Percentiles rank a stretch among this genome's conserved stretches.
phyloP scores from a whole-genome alignment of 2,797 vertebrate species.

The Fistularia tabacaria region DNA sequence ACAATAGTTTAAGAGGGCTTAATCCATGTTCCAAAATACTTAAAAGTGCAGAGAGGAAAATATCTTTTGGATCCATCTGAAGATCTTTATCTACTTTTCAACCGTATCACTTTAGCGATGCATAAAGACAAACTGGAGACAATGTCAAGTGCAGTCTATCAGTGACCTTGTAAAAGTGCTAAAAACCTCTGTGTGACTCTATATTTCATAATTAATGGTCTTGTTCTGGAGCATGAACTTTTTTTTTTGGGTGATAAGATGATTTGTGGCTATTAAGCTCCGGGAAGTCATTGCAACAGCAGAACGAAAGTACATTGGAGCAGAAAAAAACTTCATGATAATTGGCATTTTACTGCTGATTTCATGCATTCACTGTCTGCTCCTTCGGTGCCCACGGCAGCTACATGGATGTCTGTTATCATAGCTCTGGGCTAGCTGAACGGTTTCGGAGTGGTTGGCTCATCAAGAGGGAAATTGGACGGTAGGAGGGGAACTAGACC shows the following conservation, averaged over 20 bases:
- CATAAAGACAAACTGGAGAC: no score
- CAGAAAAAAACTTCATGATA: slow-evolving; percentile 33
- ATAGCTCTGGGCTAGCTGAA: slow-evolving; percentile 9
- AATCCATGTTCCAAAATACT: background rate
- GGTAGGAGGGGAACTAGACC: slow-evolving; percentile 8
- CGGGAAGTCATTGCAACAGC: slow-evolving; percentile 11
- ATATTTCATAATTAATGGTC: slow-evolving; percentile 6
- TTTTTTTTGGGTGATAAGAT: slow-evolving; percentile 15
- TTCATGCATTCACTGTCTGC: slow-evolving; percentile 32
- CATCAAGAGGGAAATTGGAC: slow-evolving; percentile 39
- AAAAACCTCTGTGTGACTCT: background rate
- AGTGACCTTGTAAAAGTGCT: no score
- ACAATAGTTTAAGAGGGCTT: background rate
- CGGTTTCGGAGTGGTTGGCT: slow-evolving; percentile 35
- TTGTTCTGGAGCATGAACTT: slow-evolving; percentile 15
- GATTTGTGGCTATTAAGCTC: slow-evolving; percentile 19
- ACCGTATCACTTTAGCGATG: no score
- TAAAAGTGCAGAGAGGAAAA: no score
- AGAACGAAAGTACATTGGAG: slow-evolving; percentile 27
- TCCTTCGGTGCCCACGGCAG: slow-evolving; percentile 8
- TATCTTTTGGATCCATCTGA: no score
- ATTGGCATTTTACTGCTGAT: slow-evolving; percentile 44
- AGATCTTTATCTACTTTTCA: no score
- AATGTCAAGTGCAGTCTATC: no score
- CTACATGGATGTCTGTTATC: slow-evolving; percentile 18